Percentiles rank a stretch among this genome's conserved stretches.
phyloP scores from a whole-genome alignment of 2,797 vertebrate genomes.

The Artibeus jamaicensis region DNA sequence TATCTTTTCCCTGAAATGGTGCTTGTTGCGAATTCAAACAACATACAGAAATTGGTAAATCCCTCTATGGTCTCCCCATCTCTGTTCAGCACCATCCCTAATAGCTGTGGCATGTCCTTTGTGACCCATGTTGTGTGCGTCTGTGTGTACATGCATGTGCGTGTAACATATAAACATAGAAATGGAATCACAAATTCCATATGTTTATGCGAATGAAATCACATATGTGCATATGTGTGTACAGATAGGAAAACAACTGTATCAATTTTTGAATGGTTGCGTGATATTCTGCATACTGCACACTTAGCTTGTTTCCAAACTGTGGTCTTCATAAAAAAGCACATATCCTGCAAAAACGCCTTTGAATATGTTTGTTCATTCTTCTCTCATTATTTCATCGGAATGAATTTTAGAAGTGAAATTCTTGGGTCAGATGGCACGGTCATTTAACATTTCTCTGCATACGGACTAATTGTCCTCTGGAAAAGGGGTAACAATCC shows the following conservation, averaged over 20 bases:
- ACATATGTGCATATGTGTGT: too few species aligned
- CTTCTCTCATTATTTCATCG: not conserved
- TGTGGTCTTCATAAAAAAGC: not conserved
- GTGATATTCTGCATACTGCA: not conserved
- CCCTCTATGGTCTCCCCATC: not conserved
- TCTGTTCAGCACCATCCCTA: not conserved
- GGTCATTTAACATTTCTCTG: not conserved
- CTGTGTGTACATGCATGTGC: not conserved
- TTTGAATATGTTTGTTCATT: not conserved
- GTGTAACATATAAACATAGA: not conserved
- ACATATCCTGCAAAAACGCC: not conserved
- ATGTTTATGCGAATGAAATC: not conserved
- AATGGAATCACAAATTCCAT: not conserved
- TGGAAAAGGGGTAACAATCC: not conserved
- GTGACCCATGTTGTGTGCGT: not conserved
- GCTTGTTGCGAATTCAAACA: not conserved
- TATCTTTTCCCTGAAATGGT: not conserved
- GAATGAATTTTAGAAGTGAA: not conserved
- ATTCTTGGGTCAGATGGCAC: not conserved
- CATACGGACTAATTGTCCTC: not conserved
- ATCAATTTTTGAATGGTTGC: not conserved
- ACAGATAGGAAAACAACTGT: not conserved
- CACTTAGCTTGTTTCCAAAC: not conserved
- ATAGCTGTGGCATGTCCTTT: not conserved
- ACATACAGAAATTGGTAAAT: not conserved